Percentiles rank a stretch among this genome's conserved stretches.
Evolutionary conservation across 2,888 invertebrate genomes (phyloP).

Genomic region (Oscheius sp.): DNA sequence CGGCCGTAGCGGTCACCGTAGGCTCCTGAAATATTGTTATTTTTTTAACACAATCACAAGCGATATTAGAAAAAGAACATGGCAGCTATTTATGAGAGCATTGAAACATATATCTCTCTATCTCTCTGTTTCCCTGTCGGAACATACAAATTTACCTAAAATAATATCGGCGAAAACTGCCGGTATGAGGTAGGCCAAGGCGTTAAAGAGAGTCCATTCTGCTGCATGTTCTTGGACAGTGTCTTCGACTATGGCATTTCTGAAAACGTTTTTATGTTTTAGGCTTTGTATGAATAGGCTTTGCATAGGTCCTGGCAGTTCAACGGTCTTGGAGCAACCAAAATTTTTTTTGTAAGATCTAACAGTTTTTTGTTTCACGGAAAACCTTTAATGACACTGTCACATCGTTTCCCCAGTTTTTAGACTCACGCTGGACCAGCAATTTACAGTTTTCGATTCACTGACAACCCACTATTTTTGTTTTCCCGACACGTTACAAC

Average conservation of each 20-base stretch:
- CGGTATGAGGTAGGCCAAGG: conserved; percentile 42
- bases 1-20: conserved; percentile 61
- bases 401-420: too few relatives aligned
- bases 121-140: too few relatives aligned
- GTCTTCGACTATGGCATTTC: conserved; percentile 42
- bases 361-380: too few relatives aligned
- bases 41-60: not conserved
- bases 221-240: conserved; percentile 53
- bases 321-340: too few relatives aligned
- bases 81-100: not conserved
- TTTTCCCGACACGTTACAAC: not conserved
- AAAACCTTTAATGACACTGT: too few relatives aligned
- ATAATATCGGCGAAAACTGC: conserved; percentile 54
- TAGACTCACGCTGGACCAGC: too few relatives aligned
- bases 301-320: too few relatives aligned
- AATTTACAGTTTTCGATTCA: too few relatives aligned
- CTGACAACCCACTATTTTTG: not conserved
- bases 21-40: conserved; percentile 40
- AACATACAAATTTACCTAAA: conserved; percentile 36
- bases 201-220: conserved; percentile 53
- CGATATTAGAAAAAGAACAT: not conserved
- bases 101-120: not conserved
- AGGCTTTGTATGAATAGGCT: too few relatives aligned
- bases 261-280: not conserved
- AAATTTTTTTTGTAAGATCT: too few relatives aligned